A percentile compares a stretch with the other conserved stretches of the same genome.
Conservation (phyloP, 2,888 invertebrate species). For the Ditylenchus weischeri region DNA sequence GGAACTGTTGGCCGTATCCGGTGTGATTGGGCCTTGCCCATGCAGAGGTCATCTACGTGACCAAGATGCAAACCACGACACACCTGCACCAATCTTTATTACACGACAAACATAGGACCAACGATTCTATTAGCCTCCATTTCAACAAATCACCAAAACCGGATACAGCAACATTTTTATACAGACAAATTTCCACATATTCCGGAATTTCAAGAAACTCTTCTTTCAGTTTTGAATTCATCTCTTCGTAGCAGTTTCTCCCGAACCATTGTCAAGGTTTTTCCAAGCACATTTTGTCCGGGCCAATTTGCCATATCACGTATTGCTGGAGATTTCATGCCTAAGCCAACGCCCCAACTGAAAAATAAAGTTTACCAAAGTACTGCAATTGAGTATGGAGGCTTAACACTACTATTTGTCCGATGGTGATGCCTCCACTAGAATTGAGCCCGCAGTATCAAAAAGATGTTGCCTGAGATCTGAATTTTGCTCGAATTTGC, state of each 20-base stretch:
- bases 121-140: too few species aligned
- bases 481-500: slow-evolving; percentile 19
- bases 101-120: too few species aligned
- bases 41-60: too few species aligned
- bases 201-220: too few species aligned
- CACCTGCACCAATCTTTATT: too few species aligned
- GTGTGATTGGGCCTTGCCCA: too few species aligned
- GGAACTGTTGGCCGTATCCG: too few species aligned
- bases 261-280: slow-evolving; percentile 20
- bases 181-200: too few species aligned
- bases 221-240: slow-evolving; percentile 1
- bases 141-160: too few species aligned
- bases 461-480: slow-evolving; percentile 18
- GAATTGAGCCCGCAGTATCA: slow-evolving; percentile 13
- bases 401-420: slow-evolving; percentile 11
- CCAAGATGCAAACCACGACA: too few species aligned
- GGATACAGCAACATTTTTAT: too few species aligned
- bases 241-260: slow-evolving; percentile 14
- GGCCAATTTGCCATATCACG: neutral
- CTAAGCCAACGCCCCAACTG: slow-evolving; percentile 11
- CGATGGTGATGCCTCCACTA: slow-evolving; percentile 24
- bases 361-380: neutral
- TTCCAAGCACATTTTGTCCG: slow-evolving; percentile 22
- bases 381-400: too few species aligned
- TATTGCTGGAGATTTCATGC: neutral